Evolutionary conservation across 1,140 invertebrate species (phyloP).

Genomic region (Littorina saxatilis): DNA sequence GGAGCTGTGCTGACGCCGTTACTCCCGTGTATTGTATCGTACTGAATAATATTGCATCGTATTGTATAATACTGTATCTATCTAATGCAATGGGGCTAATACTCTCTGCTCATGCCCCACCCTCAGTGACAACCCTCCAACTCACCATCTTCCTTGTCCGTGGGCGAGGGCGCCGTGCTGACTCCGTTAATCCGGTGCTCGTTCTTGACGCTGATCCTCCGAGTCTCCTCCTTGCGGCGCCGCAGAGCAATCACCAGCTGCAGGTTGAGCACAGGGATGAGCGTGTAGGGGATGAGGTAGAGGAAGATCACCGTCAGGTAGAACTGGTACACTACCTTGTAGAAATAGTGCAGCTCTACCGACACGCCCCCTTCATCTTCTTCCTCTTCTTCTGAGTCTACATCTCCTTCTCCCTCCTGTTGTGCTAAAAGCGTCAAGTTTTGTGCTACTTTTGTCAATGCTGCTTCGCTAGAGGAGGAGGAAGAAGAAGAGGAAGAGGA

Average conservation of each 20-base stretch:
- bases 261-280: slow-evolving; percentile 66
- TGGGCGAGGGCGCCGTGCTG: slow-evolving; percentile 53
- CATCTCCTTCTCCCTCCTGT: neutral
- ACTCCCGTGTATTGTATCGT: too few species aligned
- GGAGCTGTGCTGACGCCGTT: too few species aligned
- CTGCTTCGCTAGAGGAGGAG: too few species aligned
- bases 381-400: neutral
- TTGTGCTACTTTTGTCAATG: neutral
- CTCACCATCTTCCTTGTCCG: slow-evolving; percentile 79
- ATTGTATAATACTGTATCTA: too few species aligned
- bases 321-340: slow-evolving; percentile 46
- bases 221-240: slow-evolving; percentile 57
- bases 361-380: slow-evolving; percentile 13
- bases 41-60: too few species aligned
- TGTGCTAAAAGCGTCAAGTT: neutral
- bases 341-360: slow-evolving; percentile 16
- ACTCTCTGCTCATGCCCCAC: too few species aligned
- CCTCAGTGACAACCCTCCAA: too few species aligned
- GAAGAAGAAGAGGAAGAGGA: too few species aligned
- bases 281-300: slow-evolving; percentile 48
- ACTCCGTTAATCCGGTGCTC: slow-evolving; percentile 79
- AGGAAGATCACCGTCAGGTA: slow-evolving; percentile 49
- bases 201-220: slow-evolving; percentile 73
- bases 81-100: too few species aligned
- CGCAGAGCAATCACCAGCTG: slow-evolving; percentile 83